These are phyloP conservation scores for Nomada fabriciana DNA, from an alignment of 2,888 invertebrate species.

Conservation along the genomic window DNA sequence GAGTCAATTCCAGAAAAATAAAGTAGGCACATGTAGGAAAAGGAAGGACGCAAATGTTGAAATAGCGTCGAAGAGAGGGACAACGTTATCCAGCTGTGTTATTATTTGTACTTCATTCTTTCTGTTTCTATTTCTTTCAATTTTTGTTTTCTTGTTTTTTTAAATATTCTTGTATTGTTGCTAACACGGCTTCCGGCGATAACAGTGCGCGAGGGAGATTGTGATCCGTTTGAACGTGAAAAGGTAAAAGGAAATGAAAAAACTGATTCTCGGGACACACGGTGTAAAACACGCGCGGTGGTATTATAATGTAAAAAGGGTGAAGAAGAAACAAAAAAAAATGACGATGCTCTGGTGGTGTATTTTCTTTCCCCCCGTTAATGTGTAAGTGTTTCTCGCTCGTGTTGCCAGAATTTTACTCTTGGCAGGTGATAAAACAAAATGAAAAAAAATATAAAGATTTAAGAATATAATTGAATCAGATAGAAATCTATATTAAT, in stretches of 20 bases:
- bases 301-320: conserved; percentile 45
- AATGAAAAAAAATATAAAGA: conserved; percentile 66
- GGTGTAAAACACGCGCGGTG: conserved; percentile 30
- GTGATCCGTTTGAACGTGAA: neutral
- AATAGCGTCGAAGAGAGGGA: conserved; percentile 25
- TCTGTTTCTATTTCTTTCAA: neutral
- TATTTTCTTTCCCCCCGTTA: conserved; percentile 68
- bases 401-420: conserved; percentile 76
- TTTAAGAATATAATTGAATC: conserved; percentile 77
- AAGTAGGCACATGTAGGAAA: neutral
- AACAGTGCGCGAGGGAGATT: neutral
- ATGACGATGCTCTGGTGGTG: conserved; percentile 52
- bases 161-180: neutral
- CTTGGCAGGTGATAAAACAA: conserved; percentile 78
- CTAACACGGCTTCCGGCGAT: neutral
- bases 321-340: conserved; percentile 7
- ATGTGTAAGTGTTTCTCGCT: conserved; percentile 76
- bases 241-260: neutral
- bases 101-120: neutral
- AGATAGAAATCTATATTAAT: conserved; percentile 82
- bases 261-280: conserved; percentile 33
- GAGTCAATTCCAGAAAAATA: conserved; percentile 52
- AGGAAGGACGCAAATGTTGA: conserved; percentile 10
- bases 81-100: neutral
- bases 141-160: neutral